These are phyloP conservation scores for Dasyornis broadbenti DNA, from an alignment of 2,113 vertebrate species.

Conservation along the genomic window DNA sequence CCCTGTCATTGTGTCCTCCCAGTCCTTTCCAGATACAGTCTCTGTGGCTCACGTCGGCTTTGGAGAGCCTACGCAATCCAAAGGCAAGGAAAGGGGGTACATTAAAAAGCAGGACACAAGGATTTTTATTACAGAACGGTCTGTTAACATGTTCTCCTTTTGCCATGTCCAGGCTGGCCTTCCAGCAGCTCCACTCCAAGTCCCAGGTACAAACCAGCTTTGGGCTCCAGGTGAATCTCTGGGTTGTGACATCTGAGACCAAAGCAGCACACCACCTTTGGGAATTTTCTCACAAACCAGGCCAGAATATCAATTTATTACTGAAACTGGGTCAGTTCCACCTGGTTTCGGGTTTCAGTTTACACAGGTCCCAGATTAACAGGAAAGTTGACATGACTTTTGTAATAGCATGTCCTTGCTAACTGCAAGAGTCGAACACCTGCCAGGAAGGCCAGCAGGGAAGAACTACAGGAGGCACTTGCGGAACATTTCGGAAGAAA, in stretches of 20 bases:
- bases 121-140: neutral
- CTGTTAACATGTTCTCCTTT: neutral
- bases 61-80: neutral
- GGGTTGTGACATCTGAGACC: neutral
- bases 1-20: neutral
- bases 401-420: neutral
- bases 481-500: neutral
- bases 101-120: neutral
- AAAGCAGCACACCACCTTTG: neutral
- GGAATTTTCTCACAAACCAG: neutral
- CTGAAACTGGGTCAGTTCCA: slow-evolving; percentile 29
- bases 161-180: neutral
- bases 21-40: neutral
- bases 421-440: neutral
- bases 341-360: slow-evolving; percentile 10
- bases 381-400: slow-evolving; percentile 19
- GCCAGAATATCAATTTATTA: slow-evolving; percentile 3
- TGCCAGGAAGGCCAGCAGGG: neutral
- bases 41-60: fast-evolving
- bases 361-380: slow-evolving; percentile 35
- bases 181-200: fast-evolving
- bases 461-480: neutral
- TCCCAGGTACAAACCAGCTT: neutral
- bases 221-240: neutral
- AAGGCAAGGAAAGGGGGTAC: neutral